A percentile compares a stretch with the other conserved stretches of the same genome.
Conservation (phyloP, 2,888 invertebrate species). For the Troides aeacus region DNA sequence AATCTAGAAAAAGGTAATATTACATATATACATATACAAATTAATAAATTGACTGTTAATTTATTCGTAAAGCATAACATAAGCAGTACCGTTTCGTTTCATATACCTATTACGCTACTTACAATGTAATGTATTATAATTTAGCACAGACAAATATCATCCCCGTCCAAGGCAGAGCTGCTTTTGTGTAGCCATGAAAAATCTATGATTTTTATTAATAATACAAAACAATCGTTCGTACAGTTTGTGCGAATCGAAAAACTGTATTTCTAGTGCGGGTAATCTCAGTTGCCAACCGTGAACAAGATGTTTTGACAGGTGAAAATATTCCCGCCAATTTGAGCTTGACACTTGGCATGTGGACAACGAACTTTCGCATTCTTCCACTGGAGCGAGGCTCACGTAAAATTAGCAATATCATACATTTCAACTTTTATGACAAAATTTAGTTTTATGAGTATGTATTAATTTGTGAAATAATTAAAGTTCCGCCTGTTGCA, state of each 20-base stretch:
- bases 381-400: too few relatives aligned
- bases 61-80: constrained; percentile 41
- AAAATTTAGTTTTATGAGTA: too few relatives aligned
- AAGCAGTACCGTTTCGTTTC: constrained; percentile 47
- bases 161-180: constrained; percentile 19
- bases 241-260: too few relatives aligned
- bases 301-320: neutral
- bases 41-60: constrained; percentile 42
- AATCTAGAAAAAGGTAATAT: constrained; percentile 14
- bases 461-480: too few relatives aligned
- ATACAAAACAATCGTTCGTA: too few relatives aligned
- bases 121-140: constrained; percentile 40
- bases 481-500: too few relatives aligned
- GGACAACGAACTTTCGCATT: too few relatives aligned
- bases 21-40: constrained; percentile 21
- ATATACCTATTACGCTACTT: constrained; percentile 53
- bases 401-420: too few relatives aligned
- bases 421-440: too few relatives aligned
- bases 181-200: constrained; percentile 5
- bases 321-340: neutral
- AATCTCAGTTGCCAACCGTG: neutral
- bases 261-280: too few relatives aligned
- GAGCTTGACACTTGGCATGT: neutral
- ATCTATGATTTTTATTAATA: neutral
- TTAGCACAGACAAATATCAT: constrained; percentile 37